phyloP scores from a whole-genome alignment of 2,113 vertebrate genomes.

The Suricata suricatta region DNA sequence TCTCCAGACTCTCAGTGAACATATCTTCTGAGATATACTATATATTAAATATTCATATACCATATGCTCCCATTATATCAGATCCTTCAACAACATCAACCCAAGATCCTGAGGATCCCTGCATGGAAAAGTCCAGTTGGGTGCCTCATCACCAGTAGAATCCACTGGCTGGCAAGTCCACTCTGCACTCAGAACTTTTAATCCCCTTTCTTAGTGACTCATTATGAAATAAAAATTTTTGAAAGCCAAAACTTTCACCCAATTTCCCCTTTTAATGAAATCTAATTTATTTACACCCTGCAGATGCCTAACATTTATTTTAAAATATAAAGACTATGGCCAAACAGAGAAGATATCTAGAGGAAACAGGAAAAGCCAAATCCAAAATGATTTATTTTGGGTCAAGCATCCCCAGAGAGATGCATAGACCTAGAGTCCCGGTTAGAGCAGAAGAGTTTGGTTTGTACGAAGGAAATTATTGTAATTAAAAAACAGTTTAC shows the following conservation, averaged over 20 bases:
- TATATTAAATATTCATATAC: neutral
- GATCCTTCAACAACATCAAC: neutral
- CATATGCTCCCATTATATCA: neutral
- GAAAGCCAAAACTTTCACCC: neutral
- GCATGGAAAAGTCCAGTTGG: neutral
- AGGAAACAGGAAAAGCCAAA: slow-evolving; percentile 18
- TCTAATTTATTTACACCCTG: neutral
- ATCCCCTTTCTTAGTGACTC: neutral
- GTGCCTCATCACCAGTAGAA: neutral
- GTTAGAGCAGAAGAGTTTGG: neutral
- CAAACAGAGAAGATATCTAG: neutral
- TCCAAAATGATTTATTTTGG: neutral
- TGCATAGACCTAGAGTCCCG: neutral
- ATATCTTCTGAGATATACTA: neutral
- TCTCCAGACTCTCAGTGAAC: neutral
- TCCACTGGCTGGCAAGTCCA: neutral
- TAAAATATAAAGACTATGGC: neutral
- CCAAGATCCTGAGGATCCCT: neutral
- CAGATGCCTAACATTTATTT: neutral
- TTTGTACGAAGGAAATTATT: neutral
- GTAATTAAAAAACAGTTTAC: neutral
- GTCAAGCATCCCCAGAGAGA: neutral
- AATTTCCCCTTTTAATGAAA: neutral
- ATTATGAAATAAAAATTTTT: neutral
- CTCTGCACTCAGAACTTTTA: neutral